Evolutionary conservation across 2,797 vertebrate species (phyloP).

Genomic region (Orestias chungarensis): DNA sequence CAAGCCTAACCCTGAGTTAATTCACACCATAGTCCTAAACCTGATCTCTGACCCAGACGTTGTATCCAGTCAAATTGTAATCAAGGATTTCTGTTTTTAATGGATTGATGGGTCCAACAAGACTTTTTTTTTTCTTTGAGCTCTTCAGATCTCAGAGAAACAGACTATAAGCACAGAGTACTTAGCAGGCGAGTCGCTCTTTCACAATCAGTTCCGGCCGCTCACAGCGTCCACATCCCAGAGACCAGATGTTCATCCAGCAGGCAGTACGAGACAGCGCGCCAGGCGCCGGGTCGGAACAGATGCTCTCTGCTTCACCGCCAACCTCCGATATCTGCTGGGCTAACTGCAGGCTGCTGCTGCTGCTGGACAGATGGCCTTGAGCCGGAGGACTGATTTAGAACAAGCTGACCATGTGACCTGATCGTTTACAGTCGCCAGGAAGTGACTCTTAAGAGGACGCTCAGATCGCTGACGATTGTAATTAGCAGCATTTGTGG

Average conservation of each 20-base stretch:
- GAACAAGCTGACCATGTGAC: not conserved
- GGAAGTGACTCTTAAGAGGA: not conserved
- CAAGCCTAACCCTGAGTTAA: no score
- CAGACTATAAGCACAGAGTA: not conserved
- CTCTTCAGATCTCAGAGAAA: not conserved
- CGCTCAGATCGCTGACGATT: no score
- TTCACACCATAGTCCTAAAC: no score
- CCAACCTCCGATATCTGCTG: constrained; percentile 39
- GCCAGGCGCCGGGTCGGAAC: constrained; percentile 43
- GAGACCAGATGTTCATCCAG: constrained; percentile 29
- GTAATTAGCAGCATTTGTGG: no score
- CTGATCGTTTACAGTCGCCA: not conserved
- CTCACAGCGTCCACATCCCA: constrained; percentile 10
- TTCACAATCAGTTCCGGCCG: not conserved
- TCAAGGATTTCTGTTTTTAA: no score
- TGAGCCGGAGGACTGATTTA: constrained; percentile 18
- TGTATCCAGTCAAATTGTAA: no score
- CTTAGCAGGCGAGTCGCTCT: no score
- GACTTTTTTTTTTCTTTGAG: not conserved
- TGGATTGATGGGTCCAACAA: no score
- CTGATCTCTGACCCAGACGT: no score
- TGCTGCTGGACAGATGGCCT: constrained; percentile 62
- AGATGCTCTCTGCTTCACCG: constrained; percentile 57
- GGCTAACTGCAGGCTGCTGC: constrained; percentile 38
- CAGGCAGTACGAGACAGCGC: constrained; percentile 28